Evolutionary conservation across 2,888 invertebrate genomes (phyloP), one percentile per base, ranked within the genome.

Genomic region (Leptopilina drosophilae): DNA sequence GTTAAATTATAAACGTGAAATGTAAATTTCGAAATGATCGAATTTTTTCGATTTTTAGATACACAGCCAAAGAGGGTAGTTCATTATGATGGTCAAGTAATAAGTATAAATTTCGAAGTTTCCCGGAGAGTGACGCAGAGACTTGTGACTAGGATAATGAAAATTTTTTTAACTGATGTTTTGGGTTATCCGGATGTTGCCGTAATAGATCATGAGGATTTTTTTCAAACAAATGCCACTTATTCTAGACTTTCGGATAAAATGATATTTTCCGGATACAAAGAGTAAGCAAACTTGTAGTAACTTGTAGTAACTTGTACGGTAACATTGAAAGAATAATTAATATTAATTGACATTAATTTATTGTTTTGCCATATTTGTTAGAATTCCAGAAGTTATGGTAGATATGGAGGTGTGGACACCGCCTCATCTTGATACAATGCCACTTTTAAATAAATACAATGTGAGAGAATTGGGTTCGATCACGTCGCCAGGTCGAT

Each of bases 321-420:
- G 20, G 20, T 56, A 42, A 49, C 9, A 49, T 11, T 11, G 49
- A 11, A 49, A 11, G 11, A 4, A 49, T 49, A 42, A 42, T 42
- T 42, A 42, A 42, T 7, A 42, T 42, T 42, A 1, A 42, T n/a
- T n/a, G n/a, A 42, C 42, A 42, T 42, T 6, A 73, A 49, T 14
- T 15, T 64, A 76, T 40, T 64, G 4, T 14, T 66, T n/a, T 42
- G 3, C 33, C 9, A 56, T 40, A 15, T n/a, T 14, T 46, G 6
- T 26, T 49, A 93, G 93, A 78, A 85, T 91, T 77, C 93, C 93
- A 11, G 88, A 90, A 40, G 89, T 93, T 0, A 93, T 93, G 92
- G 93, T 96, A 20, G 96, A 96, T 89, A 91, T 96, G 87, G 96
- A 95, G 89, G 94, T 95, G 0, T 96, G 95, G 95, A 92, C 95